Percentiles rank a stretch among this genome's conserved stretches.
Conservation (phyloP, 1,140 invertebrate species). For the Rhysida immarginata region DNA sequence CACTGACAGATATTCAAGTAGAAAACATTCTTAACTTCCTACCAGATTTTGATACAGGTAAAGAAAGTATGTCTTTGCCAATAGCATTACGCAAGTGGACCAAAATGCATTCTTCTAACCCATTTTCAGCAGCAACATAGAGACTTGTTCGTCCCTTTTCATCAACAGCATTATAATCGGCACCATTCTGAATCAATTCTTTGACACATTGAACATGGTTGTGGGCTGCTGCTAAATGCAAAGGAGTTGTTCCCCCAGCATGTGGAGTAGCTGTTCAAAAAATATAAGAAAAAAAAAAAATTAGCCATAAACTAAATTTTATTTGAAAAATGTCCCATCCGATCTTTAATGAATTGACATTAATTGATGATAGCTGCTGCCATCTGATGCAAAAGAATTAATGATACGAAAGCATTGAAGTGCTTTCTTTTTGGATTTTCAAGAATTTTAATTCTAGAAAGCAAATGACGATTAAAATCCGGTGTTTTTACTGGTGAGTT, state of each 20-base stretch:
- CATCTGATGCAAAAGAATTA: too few species aligned
- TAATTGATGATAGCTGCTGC: too few species aligned
- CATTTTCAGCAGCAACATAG: conserved; percentile 24
- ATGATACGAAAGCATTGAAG: too few species aligned
- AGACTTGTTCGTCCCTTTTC: conserved; percentile 25
- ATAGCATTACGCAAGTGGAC: conserved; percentile 27
- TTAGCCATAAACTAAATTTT: too few species aligned
- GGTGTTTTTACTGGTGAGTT: too few species aligned
- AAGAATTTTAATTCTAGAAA: too few species aligned
- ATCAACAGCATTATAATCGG: conserved; percentile 51
- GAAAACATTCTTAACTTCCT: too few species aligned
- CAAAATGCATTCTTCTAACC: conserved; percentile 21
- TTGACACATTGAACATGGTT: conserved; percentile 71
- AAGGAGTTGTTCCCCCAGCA: conserved; percentile 58
- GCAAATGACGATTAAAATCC: too few species aligned
- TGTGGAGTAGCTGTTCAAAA: neutral
- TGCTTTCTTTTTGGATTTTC: too few species aligned
- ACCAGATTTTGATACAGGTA: conserved; percentile 24
- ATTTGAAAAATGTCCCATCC: too few species aligned
- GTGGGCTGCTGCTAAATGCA: conserved; percentile 73
- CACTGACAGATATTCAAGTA: too few species aligned
- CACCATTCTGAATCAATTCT: conserved; percentile 74
- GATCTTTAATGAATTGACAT: too few species aligned
- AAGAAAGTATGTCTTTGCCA: conserved; percentile 26
- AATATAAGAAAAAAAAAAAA: neutral